A percentile compares a stretch with the other conserved stretches of the same genome.
These are phyloP conservation scores for Plectrocnemia conspersa DNA, from an alignment of 1,140 invertebrate genomes.

Conservation along the genomic window DNA sequence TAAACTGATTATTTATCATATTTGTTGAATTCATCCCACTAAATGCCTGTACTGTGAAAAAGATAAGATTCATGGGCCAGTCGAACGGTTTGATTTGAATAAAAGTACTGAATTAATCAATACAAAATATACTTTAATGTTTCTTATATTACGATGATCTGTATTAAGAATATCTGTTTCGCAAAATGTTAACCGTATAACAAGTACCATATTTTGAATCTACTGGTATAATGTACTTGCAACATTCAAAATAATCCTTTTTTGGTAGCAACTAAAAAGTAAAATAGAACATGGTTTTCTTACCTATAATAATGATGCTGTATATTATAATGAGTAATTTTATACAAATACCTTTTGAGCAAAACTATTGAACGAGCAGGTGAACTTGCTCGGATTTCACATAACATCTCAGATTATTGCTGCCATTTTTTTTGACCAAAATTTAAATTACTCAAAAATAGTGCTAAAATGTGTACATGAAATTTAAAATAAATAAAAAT, in stretches of 20 bases:
- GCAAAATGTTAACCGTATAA: conserved; percentile 53
- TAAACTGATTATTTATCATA: neutral
- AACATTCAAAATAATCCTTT: conserved; percentile 52
- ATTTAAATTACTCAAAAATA: no score
- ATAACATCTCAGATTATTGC: no score
- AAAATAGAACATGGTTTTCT: conserved; percentile 48
- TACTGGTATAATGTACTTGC: conserved; percentile 50
- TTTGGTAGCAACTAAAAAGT: conserved; percentile 49
- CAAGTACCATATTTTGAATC: conserved; percentile 54
- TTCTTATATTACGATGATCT: neutral
- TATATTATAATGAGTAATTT: no score
- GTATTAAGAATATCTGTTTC: conserved; percentile 45
- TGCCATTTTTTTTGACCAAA: no score
- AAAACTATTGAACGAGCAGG: no score
- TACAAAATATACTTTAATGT: conserved; percentile 8
- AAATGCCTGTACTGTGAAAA: conserved; percentile 45
- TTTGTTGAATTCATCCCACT: conserved; percentile 31
- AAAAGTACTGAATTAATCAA: conserved; percentile 28
- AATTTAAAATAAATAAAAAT: no score
- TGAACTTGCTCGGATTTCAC: no score
- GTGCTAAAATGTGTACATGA: no score
- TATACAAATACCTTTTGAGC: no score
- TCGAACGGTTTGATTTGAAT: conserved; percentile 39
- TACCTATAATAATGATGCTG: conserved; percentile 40
- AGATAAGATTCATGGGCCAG: conserved; percentile 47